Evolutionary conservation across 2,113 vertebrate species (phyloP), one percentile per base, ranked within the genome.

Genomic region (Piaya cayana): DNA sequence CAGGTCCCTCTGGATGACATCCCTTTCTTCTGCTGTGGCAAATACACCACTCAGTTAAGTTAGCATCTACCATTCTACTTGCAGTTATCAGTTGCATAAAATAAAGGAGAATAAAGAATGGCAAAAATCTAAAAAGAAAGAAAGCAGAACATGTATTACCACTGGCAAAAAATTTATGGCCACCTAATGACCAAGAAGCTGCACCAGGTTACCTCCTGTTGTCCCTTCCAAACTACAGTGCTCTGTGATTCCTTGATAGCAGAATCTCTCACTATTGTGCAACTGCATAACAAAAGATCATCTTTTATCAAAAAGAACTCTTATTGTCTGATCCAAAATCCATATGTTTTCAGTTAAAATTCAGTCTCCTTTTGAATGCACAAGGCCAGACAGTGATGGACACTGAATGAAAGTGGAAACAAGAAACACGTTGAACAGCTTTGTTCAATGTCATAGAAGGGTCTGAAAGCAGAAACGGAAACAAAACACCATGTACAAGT

Each of bases 381-480:
- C 9, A n/a, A 26, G 14, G n/a, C 23, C 47, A 71, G 39, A 30
- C 21, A 67, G 39, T 72, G 74, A 64, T 42, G 36, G 45, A 67
- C n/a, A 8, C 5, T 23, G 62, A 59, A 29, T 32, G 47, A 62
- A 89, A 82, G 34, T 82, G n/a, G 32, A 85, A 91, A 80, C 8
- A 79, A 50, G 14, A 52, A 80, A 84, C 45, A 65, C 45, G 25
- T 17, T 59, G 70, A 91, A 72, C 43, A 72, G 65, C 10, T 84
- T 60, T 85, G 20, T 11, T 36, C 45, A 47, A 27, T 70, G 37
- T 69, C 70, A 58, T 7, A 45, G 45, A 72, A 68, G 8, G 87
- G 32, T 18, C 23, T 62, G n/a, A 87, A 91, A 87, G 23, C 58
- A 95, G 81, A 91, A 85, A 72, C 63, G 55, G 78, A 85, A 95